Percentiles rank a stretch among this genome's conserved stretches.
These are phyloP conservation scores for Eurytoma californica DNA, from an alignment of 2,888 invertebrate genomes.

Conservation along the genomic window DNA sequence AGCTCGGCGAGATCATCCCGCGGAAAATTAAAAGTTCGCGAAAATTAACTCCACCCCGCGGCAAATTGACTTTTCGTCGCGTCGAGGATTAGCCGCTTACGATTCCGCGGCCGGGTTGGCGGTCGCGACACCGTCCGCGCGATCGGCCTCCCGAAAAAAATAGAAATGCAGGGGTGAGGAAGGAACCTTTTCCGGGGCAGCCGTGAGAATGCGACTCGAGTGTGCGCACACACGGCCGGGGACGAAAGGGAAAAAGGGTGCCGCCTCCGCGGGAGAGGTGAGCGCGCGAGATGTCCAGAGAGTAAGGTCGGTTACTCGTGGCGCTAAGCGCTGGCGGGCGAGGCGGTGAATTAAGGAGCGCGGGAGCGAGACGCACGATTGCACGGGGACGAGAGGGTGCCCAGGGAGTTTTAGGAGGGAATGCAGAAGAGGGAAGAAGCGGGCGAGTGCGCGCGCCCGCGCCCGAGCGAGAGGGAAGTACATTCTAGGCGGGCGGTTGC, in stretches of 20 bases:
- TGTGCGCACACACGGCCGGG: conserved; percentile 24
- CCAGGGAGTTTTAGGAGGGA: not conserved
- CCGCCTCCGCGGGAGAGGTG: not conserved
- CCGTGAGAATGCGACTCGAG: not conserved
- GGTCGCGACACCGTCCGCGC: too few relatives aligned
- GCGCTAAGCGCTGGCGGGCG: too few relatives aligned
- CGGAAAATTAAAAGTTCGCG: conserved; percentile 44
- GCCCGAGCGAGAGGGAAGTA: conserved; percentile 53
- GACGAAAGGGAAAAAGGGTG: conserved; percentile 7
- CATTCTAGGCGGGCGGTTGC: conserved; percentile 66
- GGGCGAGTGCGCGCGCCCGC: conserved; percentile 1
- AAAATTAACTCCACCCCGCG: conserved; percentile 25
- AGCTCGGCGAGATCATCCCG: conserved; percentile 28
- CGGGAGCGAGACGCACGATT: not conserved
- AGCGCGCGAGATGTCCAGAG: conserved; percentile 8
- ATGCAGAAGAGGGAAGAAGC: not conserved
- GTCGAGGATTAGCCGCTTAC: conserved; percentile 2
- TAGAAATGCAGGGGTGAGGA: not conserved
- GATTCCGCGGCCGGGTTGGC: not conserved
- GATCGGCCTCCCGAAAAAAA: not conserved
- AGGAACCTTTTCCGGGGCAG: not conserved
- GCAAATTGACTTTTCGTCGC: conserved; percentile 37
- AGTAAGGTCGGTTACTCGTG: conserved; percentile 13
- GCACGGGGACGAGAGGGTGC: conserved; percentile 5
- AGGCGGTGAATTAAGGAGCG: not conserved